Conservation (phyloP, 2,113 vertebrate genomes). For the Oenanthe melanoleuca region DNA sequence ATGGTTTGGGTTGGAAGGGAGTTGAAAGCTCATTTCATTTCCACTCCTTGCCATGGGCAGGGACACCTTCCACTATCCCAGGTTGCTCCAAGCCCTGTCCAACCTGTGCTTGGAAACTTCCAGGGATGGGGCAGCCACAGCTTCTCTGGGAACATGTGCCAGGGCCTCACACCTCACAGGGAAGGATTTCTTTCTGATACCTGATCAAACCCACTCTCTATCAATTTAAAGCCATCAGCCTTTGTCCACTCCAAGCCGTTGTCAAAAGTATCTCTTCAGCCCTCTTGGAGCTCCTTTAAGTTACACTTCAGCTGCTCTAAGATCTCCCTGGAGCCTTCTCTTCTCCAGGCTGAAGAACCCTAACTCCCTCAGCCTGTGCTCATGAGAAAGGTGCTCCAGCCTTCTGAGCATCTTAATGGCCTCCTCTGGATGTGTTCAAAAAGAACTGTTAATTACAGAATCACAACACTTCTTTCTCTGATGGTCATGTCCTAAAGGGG, state of each 20-base stretch:
- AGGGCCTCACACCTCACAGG: neutral
- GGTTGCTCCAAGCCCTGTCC: fast-evolving
- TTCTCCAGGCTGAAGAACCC: neutral
- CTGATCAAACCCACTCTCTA: neutral
- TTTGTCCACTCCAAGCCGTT: neutral
- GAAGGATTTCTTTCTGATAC: neutral
- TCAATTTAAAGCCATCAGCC: neutral
- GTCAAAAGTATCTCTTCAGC: neutral
- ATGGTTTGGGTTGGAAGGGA: neutral
- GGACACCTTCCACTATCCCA: no score
- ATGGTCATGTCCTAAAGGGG: neutral
- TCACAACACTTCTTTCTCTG: neutral
- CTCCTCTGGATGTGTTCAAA: neutral
- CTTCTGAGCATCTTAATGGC: neutral
- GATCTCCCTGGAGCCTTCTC: neutral
- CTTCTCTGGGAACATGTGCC: neutral
- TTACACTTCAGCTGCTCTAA: neutral
- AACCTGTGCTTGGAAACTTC: neutral
- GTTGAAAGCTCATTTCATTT: neutral
- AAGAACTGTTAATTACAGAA: neutral
- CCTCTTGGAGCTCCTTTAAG: neutral
- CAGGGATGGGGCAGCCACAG: neutral
- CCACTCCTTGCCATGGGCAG: neutral
- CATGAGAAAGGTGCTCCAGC: neutral
- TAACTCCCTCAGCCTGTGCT: neutral